A percentile compares a stretch with the other conserved stretches of the same genome.
phyloP scores from a whole-genome alignment of 2,888 invertebrate genomes.

The Cremastinae sp. region DNA sequence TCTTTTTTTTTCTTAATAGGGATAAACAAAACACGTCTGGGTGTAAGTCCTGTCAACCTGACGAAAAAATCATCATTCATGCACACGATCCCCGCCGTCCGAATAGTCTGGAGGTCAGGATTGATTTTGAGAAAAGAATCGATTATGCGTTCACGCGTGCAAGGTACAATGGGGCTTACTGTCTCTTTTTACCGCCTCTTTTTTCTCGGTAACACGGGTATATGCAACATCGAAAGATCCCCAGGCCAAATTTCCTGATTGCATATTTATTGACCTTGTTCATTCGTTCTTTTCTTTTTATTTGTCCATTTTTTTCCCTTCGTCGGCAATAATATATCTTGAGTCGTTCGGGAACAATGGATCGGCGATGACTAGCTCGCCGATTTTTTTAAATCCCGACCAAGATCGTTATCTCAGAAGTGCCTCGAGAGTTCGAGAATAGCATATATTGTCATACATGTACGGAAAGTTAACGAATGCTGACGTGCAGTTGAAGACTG shows the following conservation, averaged over 20 bases:
- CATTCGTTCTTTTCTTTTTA: not conserved
- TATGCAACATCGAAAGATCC: constrained; percentile 17
- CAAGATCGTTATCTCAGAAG: constrained; percentile 2
- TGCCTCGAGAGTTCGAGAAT: not conserved
- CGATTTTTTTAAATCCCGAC: constrained; percentile 1
- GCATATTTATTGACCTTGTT: constrained; percentile 3
- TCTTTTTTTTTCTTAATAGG: constrained; percentile 22
- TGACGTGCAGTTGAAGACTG: no score
- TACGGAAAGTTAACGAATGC: no score
- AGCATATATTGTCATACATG: no score
- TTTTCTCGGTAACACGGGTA: constrained; percentile 1
- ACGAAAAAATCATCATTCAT: constrained; percentile 39
- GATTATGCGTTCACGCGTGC: constrained; percentile 35
- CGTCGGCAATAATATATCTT: not conserved
- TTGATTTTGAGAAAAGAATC: constrained; percentile 50
- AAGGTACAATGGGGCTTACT: not conserved
- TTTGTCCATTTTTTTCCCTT: not conserved
- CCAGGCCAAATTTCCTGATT: not conserved
- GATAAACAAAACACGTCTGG: constrained; percentile 46
- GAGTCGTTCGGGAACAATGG: constrained; percentile 12
- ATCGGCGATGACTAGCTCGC: constrained; percentile 1
- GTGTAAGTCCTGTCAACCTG: constrained; percentile 29
- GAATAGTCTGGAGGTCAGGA: constrained; percentile 55
- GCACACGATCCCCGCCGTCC: constrained; percentile 22
- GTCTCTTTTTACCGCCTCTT: not conserved